phyloP scores from a whole-genome alignment of 2,888 invertebrate species.

The Mimas tiliae region DNA sequence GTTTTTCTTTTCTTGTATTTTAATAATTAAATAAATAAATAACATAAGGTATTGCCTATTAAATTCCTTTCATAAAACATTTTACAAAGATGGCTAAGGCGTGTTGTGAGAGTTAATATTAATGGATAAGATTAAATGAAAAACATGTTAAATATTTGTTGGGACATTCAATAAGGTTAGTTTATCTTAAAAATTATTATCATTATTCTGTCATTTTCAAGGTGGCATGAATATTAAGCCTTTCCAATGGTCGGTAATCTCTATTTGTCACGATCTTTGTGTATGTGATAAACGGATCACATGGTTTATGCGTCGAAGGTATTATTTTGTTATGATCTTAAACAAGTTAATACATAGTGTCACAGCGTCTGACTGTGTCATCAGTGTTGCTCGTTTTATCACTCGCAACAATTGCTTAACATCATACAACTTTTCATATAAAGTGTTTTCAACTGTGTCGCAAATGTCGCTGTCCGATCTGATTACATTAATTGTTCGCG shows the following conservation, averaged over 20 bases:
- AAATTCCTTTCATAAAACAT: background rate
- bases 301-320: slow-evolving; percentile 49
- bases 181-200: slow-evolving; percentile 32
- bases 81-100: background rate
- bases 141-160: slow-evolving; percentile 15
- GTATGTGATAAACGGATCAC: slow-evolving; percentile 72
- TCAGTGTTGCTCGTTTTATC: background rate
- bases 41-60: too few relatives aligned
- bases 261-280: slow-evolving; percentile 64
- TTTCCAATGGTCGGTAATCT: slow-evolving; percentile 59
- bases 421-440: slow-evolving; percentile 4
- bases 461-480: slow-evolving; percentile 5
- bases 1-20: too few relatives aligned
- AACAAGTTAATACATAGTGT: slow-evolving; percentile 22
- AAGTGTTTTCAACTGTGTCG: background rate
- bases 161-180: slow-evolving; percentile 1
- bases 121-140: background rate
- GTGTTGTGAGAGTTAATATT: slow-evolving; percentile 2
- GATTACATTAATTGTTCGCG: slow-evolving; percentile 3
- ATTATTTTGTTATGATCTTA: slow-evolving; percentile 17
- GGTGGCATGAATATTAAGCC: slow-evolving; percentile 45
- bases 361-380: background rate
- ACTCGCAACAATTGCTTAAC: background rate
- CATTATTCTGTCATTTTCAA: slow-evolving; percentile 43
- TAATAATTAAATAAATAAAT: too few relatives aligned